A percentile compares a stretch with the other conserved stretches of the same genome.
These are phyloP conservation scores for Eira barbara DNA, from an alignment of 2,113 vertebrate genomes.

Conservation along the genomic window DNA sequence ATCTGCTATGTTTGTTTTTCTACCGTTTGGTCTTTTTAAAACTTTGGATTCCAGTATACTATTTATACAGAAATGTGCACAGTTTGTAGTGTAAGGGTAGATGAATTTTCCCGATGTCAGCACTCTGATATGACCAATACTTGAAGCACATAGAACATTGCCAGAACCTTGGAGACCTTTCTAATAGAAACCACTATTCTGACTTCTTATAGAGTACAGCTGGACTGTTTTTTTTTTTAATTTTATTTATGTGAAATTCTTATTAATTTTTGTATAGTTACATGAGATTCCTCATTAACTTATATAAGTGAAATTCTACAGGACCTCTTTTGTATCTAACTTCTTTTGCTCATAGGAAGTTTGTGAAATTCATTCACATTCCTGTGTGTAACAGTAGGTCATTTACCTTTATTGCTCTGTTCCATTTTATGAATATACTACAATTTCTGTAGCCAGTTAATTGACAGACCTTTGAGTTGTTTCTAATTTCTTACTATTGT, in stretches of 20 bases:
- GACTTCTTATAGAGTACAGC: neutral
- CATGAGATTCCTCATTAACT: neutral
- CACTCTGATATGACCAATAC: too few relatives aligned
- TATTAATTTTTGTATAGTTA: neutral
- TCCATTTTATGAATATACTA: neutral
- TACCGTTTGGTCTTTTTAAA: neutral
- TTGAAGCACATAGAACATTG: too few relatives aligned
- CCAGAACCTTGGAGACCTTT: neutral
- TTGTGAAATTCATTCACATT: neutral
- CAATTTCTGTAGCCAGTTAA: neutral
- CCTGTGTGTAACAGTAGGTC: neutral
- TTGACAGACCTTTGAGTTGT: neutral
- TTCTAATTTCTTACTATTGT: neutral
- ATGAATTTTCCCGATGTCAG: neutral
- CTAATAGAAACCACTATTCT: neutral
- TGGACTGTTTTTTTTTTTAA: neutral
- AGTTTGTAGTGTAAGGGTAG: neutral
- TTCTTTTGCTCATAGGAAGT: neutral
- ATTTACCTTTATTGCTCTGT: neutral
- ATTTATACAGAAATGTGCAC: neutral
- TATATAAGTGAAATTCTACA: neutral
- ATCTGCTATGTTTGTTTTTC: neutral
- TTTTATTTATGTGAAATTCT: neutral
- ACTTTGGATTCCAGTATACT: neutral
- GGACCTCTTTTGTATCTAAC: neutral